Evolutionary conservation across 1,140 invertebrate species (phyloP), one percentile per base, ranked within the genome.

Genomic region (Zophobas atratus): DNA sequence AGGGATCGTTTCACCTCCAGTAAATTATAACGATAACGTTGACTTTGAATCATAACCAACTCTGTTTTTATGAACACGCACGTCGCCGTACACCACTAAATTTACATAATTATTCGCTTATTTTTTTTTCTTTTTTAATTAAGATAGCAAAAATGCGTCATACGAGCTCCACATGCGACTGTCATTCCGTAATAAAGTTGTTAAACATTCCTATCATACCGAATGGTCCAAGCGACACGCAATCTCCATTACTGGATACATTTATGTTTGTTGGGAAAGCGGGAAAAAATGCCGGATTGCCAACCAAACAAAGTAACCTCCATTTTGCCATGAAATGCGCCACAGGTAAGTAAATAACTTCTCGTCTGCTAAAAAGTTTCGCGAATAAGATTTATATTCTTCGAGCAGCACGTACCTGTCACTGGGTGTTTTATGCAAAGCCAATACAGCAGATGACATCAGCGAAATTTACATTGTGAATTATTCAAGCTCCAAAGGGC

Each of bases 61-160:
- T 72, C 51, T 72, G 63, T 77, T 79, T 77, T 70, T 76, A 39
- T 63, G 74, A 76, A 79, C 80, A 81, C 77, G 80, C 80, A 81
- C 77, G 79, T 78, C 79, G 76, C 57, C 71, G 74, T 78, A 56
- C 60, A 72, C 71, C 67, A 76, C 67, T 76, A 67, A 77, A 81
- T 81, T 81, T 79, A 67, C 80, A 81, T 81, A 81, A 81, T 79
- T 77, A 81, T 81, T 77, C 80, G 41, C 78, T 80, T 51, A 71
- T 53, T 70, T 63, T 76, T 53, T 75, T 73, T 80, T 20, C 20
- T 20, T 80, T 71, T 77, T 78, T 80, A 80, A 80, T 80, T 80
- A 80, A 78, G 77, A 74, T 57, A 63, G 55, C 63, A 74, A 20
- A 70, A 46, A 74, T 72, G 73, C 75, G 60, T 76, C 53, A 80